Evolutionary conservation across 2,797 vertebrate species (phyloP), one percentile per base, ranked within the genome.

Genomic region (Mastacembelus armatus): DNA sequence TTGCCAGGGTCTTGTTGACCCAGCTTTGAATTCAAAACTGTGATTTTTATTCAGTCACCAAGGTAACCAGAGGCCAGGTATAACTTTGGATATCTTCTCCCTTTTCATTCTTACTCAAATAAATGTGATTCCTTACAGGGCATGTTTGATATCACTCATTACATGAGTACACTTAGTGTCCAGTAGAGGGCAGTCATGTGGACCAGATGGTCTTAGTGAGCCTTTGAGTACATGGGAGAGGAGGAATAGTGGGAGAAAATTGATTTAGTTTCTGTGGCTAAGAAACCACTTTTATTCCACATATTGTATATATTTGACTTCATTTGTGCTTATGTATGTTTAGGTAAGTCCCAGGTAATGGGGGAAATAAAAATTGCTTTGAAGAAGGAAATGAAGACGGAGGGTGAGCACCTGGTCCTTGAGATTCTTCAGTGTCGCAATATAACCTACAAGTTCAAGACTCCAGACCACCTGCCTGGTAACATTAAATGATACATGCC

Each of bases 341-440:
- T 73, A 98, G 97, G 95, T 88, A 98, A 98, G 93, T 96, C 97
- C 58, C 96, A 99, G 74, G 93, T 98, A 62, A 98, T 99, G 94
- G 98, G 98, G 71, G 98, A 99, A 93, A 99, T 99, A 60, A 99
- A 98, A 91, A 96, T 99, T 56, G 96, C 97, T 19, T 74, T 99
- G 87, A 99, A 98, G 89, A 99, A 97, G 77, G 98, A 99, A 90
- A 94, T 98, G 90, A 99, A 98, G 91, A 98, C 97, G 2, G 98
- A 99, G 73, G 98, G 98, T 18, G 98, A 99, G 70, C 95, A 99
- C 33, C 89, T 99, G 54, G 95, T 97, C 72, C 95, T 99, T 64
- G 98, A 99, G 92, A 97, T 99, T 50, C 95, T 99, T 70, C 98
- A 99, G 40, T 99, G 98, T 90, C 96, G 98, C 87, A 99, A 99